Base-by-base conservation (phyloP, 1,140 invertebrate species). In the Macrobrachium rosenbergii region DNA sequence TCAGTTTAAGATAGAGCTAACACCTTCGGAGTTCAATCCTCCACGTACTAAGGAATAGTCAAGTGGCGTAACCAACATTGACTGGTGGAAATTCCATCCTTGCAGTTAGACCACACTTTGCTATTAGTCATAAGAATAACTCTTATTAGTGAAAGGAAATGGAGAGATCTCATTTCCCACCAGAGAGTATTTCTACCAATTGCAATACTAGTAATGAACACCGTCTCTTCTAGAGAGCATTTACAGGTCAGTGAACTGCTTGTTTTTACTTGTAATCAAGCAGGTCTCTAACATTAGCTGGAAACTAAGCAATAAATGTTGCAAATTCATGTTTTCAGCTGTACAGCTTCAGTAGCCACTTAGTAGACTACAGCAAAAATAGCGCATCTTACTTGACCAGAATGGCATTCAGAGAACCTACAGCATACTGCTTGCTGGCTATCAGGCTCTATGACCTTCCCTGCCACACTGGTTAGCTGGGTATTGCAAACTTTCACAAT, bases 281-380 rank as follows among this genome's bases (percentile, higher is more conserved):
- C 85, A 87, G 78, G 69, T 72, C 85, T 87, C 73, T 81, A 60
- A 73, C 79, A 81, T 64, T 77, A 82, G 85, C 85, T 81, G 85
- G 69, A 80, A 72, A 87, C 76, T 73, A 60, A 76, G 85, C 78
- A 81, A 72, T 72, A 75, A 75, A 78, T 87, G 85, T 79, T 82
- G 85, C 81, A 72, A 64, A 87, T 87, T 63, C 76, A 85, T 80
- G 58, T 86, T 79, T 87, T 78, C 84, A 73, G 84, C 77, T 73
- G 80, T 59, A 80, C 63, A 79, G 67, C 84, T 87, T 64, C 85
- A 82, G 77, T 76, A 87, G 78, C 78, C 85, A 87, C 85, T 87
- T 77, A 82, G 58, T 79, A 82, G 85, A 87, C 85, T 76, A 87
- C 85, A 81, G 85, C 85, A 87, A 87, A 87, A 64, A 72, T 59